Evolutionary conservation across 2,888 invertebrate genomes (phyloP).

Genomic region (Macrosiphum euphorbiae): DNA sequence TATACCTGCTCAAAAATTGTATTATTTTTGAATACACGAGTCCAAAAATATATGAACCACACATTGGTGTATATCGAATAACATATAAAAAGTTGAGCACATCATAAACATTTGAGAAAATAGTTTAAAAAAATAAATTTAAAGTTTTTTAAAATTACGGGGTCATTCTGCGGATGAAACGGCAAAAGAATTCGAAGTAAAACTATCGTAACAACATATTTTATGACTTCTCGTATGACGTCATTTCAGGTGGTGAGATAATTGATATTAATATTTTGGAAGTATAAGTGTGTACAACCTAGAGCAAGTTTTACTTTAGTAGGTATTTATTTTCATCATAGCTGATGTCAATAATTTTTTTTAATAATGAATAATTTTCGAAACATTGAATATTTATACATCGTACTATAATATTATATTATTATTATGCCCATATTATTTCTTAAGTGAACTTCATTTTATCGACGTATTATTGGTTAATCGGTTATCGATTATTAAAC

Average conservation of each 20-base stretch:
- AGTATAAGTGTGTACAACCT: not conserved
- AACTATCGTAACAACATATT: not conserved
- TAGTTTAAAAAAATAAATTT: not conserved
- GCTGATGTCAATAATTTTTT: not conserved
- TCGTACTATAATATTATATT: not conserved
- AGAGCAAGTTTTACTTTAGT: not conserved
- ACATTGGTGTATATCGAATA: not conserved
- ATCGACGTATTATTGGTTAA: not conserved
- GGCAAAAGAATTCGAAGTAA: not conserved
- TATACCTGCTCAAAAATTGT: not conserved
- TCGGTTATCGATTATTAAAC: too few species aligned
- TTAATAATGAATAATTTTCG: not conserved
- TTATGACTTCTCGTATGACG: not conserved
- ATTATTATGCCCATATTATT: not conserved
- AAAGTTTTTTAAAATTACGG: not conserved
- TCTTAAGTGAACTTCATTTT: not conserved
- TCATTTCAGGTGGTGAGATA: not conserved
- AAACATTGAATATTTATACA: not conserved
- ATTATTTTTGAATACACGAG: not conserved
- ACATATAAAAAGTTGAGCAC: not conserved
- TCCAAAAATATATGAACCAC: not conserved
- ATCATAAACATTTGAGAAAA: not conserved
- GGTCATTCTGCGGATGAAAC: not conserved
- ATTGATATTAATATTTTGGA: not conserved
- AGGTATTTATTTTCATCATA: not conserved